A percentile compares a stretch with the other conserved stretches of the same genome.
These are phyloP conservation scores for Drosophila tanythrix DNA, from an alignment of 2,888 invertebrate species.

Conservation along the genomic window DNA sequence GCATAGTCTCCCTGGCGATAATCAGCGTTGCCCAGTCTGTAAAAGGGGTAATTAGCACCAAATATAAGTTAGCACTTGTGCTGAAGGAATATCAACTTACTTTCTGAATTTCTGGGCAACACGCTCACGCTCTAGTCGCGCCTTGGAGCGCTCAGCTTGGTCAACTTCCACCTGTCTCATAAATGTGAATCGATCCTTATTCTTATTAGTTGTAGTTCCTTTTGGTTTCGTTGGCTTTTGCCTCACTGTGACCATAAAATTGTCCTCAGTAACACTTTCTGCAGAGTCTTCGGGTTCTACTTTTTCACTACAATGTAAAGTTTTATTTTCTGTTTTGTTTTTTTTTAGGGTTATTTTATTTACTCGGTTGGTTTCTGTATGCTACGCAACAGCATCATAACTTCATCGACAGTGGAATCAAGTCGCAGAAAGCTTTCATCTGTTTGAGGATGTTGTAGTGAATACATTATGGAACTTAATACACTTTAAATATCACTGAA, in stretches of 20 bases:
- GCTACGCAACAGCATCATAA: constrained; percentile 45
- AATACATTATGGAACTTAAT: constrained; percentile 42
- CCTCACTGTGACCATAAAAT: constrained; percentile 87
- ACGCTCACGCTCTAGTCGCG: constrained; percentile 88
- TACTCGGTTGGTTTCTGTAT: constrained; percentile 52
- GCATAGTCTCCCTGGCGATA: constrained; percentile 90
- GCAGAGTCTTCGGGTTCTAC: neutral
- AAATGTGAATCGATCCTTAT: constrained; percentile 88
- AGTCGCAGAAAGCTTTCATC: constrained; percentile 58
- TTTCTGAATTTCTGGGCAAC: constrained; percentile 90
- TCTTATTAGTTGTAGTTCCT: constrained; percentile 64
- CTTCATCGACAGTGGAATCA: constrained; percentile 61
- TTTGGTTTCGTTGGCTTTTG: constrained; percentile 4
- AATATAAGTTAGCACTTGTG: neutral
- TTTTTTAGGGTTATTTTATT: neutral
- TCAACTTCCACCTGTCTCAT: constrained; percentile 91
- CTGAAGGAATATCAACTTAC: constrained; percentile 23
- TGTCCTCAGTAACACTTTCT: constrained; percentile 83
- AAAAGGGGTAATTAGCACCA: neutral
- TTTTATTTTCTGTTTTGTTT: neutral
- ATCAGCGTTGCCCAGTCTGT: constrained; percentile 89
- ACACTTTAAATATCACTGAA: neutral
- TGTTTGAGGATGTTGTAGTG: constrained; percentile 62
- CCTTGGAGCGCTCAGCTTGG: constrained; percentile 88
- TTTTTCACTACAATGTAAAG: constrained; percentile 26